Evolutionary conservation across 1,140 invertebrate species (phyloP), one percentile per base, ranked within the genome.

Genomic region (Oncopodura yosiiana): DNA sequence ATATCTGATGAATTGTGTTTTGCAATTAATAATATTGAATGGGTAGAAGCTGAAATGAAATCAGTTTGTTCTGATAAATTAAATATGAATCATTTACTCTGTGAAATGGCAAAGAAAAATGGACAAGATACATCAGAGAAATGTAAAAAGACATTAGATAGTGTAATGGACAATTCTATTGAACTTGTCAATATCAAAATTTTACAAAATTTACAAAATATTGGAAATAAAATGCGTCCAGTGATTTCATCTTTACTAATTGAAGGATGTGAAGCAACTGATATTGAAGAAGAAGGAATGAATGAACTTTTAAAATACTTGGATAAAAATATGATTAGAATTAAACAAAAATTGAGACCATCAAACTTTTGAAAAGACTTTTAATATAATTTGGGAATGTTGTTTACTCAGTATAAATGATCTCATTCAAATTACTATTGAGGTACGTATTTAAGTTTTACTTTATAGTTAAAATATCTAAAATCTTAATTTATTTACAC

Each of bases 21-120:
- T 21, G 90, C 91, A 1, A 90, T 96, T 41, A 97, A 97, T 71
- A 95, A 96, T 67, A 94, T 96, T 60, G 90, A 96, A 67, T 93
- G 94, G 68, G 89, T 96, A 3, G 76, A 86, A 3, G 80, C 86
- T 63, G 83, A 83, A 11, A 77, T 96, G 48, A 76, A 77, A 38
- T 84, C 87, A 0, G 83, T 96, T 65, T 82, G 85, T n/a, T n/a
- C n/a, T 1, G 79, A 81, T 44, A 86, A 90, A 64, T 70, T 94
- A 1, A 84, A 81, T 23, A 77, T 89, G 66, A 81, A 89, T 27
- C 77, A 78, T 21, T 82, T 93, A 5, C 75, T 90, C 3, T 73
- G 79, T 46, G 77, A 77, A 61, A 73, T 95, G 46, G 78, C 82
- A 18, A 86, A 91, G 41, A 78, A 78, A 32, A 76, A 81, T 58